Conservation (phyloP, 2,113 vertebrate species). For the Procavia capensis region DNA sequence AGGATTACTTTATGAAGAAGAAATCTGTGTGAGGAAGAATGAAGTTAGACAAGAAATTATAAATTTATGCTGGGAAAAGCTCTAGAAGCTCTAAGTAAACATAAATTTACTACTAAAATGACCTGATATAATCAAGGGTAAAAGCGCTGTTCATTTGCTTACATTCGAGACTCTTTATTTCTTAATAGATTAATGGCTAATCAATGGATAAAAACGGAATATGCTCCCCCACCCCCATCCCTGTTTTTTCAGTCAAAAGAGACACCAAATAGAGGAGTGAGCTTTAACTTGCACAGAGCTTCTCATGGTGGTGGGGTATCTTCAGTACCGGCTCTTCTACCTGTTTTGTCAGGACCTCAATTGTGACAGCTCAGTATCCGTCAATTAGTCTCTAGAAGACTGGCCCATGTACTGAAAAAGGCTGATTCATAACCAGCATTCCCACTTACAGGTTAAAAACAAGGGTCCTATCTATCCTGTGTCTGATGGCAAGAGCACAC, state of each 20-base stretch:
- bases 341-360: not conserved
- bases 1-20: not conserved
- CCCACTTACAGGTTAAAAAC: not conserved
- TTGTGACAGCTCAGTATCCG: not conserved
- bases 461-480: not conserved
- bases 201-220: not conserved
- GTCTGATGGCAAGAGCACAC: not conserved
- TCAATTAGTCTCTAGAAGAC: not conserved
- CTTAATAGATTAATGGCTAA: not conserved
- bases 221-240: too few species aligned
- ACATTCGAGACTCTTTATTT: not conserved
- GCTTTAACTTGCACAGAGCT: not conserved
- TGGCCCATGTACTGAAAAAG: not conserved
- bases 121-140: not conserved
- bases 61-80: not conserved
- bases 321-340: not conserved
- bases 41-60: not conserved
- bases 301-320: accelerated
- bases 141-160: not conserved
- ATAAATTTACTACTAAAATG: not conserved
- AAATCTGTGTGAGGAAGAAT: not conserved
- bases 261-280: not conserved
- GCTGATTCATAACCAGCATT: not conserved
- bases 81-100: not conserved
- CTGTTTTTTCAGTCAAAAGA: not conserved